Percentiles rank a stretch among this genome's conserved stretches.
Evolutionary conservation across 2,113 vertebrate genomes (phyloP).

Genomic region (Catharus fuscescens): DNA sequence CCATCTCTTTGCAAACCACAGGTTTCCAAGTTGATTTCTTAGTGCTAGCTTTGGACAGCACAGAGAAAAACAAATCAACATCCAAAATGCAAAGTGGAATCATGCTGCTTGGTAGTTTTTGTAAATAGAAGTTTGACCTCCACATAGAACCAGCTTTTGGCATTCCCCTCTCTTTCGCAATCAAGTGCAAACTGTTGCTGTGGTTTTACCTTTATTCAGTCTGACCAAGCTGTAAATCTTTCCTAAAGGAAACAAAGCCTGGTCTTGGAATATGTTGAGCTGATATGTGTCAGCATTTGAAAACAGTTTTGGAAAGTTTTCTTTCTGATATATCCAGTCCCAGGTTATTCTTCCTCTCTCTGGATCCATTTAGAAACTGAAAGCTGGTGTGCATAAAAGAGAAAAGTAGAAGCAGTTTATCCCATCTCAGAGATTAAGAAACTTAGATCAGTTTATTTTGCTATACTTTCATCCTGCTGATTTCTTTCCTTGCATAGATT

Average conservation of each 20-base stretch:
- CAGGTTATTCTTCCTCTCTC: not conserved
- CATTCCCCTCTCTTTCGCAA: not conserved
- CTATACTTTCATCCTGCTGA: not conserved
- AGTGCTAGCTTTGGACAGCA: not conserved
- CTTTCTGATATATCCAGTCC: not conserved
- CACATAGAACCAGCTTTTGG: not conserved
- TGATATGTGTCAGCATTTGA: not conserved
- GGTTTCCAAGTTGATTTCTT: not conserved
- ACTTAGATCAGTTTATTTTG: not conserved
- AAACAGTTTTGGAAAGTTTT: not conserved
- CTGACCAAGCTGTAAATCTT: not conserved
- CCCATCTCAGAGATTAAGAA: not conserved
- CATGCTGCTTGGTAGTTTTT: not conserved
- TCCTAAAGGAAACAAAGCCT: not conserved
- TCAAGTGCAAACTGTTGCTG: not conserved
- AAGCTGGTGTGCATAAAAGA: not conserved
- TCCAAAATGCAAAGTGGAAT: not conserved
- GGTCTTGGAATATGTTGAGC: not conserved
- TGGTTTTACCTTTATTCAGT: not conserved
- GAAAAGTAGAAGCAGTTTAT: not conserved
- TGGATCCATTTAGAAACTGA: not conserved
- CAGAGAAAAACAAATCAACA: not conserved
- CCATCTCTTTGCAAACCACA: not conserved
- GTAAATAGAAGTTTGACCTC: not conserved
- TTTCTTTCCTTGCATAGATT: not conserved